phyloP scores from a whole-genome alignment of 1,140 invertebrate genomes.

The Phenacoccus solenopsis region DNA sequence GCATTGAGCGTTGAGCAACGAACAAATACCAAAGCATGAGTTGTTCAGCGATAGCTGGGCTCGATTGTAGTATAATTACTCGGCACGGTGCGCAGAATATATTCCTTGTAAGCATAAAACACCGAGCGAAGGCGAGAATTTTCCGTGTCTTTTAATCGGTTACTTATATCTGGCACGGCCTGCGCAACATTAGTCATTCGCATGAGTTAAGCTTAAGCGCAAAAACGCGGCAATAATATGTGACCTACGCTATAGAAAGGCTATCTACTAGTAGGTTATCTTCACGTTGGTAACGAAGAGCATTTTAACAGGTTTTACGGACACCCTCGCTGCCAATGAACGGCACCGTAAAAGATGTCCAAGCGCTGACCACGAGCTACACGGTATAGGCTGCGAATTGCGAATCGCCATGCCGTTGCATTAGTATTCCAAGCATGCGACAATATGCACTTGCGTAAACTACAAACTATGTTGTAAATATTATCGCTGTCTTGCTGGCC shows the following conservation, averaged over 20 bases:
- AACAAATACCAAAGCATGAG: no score
- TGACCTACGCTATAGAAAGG: not conserved
- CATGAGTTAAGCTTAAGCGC: not conserved
- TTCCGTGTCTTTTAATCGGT: not conserved
- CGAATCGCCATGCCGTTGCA: not conserved
- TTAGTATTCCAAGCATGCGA: constrained; percentile 1
- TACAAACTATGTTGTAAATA: not conserved
- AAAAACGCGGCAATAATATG: not conserved
- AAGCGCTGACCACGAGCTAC: not conserved
- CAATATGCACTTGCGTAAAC: constrained; percentile 1
- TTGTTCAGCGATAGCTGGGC: no score
- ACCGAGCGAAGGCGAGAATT: not conserved
- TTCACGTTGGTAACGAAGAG: not conserved
- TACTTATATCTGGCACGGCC: not conserved
- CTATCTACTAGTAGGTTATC: not conserved
- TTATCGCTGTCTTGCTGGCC: not conserved
- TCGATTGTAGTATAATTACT: no score
- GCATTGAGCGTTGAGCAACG: no score
- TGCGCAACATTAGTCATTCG: not conserved
- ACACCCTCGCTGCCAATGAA: not conserved
- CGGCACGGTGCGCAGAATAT: no score
- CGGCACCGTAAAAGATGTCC: not conserved
- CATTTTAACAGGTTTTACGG: not conserved
- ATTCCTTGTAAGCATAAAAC: no score
- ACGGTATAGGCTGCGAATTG: not conserved